Conservation (phyloP, 2,888 invertebrate species). For the Quadroppia sp. region DNA sequence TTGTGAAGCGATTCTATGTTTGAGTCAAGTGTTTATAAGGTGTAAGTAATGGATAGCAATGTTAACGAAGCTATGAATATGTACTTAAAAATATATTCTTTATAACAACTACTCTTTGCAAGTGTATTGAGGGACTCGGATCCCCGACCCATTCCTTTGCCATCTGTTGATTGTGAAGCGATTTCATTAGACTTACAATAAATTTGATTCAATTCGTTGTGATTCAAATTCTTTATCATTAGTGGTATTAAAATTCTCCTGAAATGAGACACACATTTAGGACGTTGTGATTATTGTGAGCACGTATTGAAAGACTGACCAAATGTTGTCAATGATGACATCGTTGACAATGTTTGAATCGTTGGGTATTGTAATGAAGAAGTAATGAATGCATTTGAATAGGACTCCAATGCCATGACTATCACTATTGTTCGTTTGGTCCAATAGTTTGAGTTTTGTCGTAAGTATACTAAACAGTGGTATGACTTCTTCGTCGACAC, state of each 20-base stretch:
- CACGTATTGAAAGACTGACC: neutral
- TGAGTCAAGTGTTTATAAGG: slow-evolving; percentile 45
- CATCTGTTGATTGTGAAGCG: neutral
- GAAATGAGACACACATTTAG: too few species aligned
- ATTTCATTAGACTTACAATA: neutral
- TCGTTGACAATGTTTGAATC: slow-evolving; percentile 5
- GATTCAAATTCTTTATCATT: neutral
- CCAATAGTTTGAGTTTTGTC: neutral
- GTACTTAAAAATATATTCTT: slow-evolving; percentile 17
- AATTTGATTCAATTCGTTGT: neutral
- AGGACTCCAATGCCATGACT: neutral
- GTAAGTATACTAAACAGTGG: neutral
- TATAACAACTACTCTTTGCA: neutral
- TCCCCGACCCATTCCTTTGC: slow-evolving; percentile 14
- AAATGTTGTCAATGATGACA: slow-evolving; percentile 9
- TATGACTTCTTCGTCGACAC: slow-evolving; percentile 26
- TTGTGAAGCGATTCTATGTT: slow-evolving; percentile 75
- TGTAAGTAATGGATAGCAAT: too few species aligned
- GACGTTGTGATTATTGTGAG: too few species aligned
- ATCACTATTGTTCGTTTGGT: neutral
- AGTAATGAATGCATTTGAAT: slow-evolving; percentile 38
- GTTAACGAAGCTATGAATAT: too few species aligned
- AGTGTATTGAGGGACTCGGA: neutral
- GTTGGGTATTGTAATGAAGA: slow-evolving; percentile 38
- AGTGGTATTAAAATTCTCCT: slow-evolving; percentile 9